A percentile compares a stretch with the other conserved stretches of the same genome.
Conservation (phyloP, 2,113 vertebrate species). For the Petroica traversi region DNA sequence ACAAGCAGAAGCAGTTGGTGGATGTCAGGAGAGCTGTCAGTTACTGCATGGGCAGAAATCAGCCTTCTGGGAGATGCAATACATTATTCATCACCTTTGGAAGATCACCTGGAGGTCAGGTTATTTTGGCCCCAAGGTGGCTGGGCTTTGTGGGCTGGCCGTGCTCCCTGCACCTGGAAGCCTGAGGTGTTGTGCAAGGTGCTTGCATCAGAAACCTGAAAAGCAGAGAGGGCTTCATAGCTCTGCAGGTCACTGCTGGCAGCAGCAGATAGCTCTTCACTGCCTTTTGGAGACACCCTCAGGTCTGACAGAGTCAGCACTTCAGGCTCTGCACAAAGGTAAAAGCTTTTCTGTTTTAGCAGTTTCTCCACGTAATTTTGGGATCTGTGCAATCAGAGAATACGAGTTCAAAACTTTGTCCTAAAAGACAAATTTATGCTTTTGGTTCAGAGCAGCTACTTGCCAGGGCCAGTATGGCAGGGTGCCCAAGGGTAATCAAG, state of each 20-base stretch:
- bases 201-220: conserved; percentile 45
- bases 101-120: conserved; percentile 55
- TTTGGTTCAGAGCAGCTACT: background rate
- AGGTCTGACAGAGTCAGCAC: background rate
- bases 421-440: background rate
- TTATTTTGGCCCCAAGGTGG: conserved; percentile 31
- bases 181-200: background rate
- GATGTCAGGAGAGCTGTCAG: conserved; percentile 13
- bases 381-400: background rate
- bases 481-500: background rate
- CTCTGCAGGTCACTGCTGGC: background rate
- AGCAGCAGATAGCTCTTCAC: background rate
- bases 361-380: background rate
- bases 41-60: background rate
- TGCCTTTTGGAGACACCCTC: background rate
- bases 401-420: background rate
- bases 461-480: rapidly evolving
- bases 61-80: conserved; percentile 22
- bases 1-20: background rate
- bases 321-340: background rate
- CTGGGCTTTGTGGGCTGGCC: background rate
- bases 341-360: background rate
- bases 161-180: background rate
- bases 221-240: conserved; percentile 42
- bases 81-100: conserved; percentile 32